phyloP scores from a whole-genome alignment of 2,888 invertebrate species.

The Nysson spinosus region DNA sequence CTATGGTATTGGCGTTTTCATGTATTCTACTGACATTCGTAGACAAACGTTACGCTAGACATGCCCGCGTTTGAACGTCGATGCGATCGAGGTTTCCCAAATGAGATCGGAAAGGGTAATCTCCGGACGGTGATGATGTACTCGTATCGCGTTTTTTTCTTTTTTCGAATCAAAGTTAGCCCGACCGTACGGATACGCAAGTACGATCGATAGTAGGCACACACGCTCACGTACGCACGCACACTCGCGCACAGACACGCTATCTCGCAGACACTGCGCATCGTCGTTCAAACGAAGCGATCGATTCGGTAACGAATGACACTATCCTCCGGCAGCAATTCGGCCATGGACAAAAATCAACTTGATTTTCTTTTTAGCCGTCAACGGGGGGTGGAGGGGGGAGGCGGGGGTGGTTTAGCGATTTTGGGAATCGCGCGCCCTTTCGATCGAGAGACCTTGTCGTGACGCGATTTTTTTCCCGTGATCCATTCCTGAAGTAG shows the following conservation, averaged over 20 bases:
- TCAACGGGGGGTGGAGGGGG: too few species aligned
- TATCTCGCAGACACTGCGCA: conserved; percentile 58
- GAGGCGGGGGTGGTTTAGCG: too few species aligned
- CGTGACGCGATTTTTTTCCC: too few species aligned
- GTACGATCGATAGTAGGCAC: conserved; percentile 41
- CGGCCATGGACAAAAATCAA: too few species aligned
- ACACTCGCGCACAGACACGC: conserved; percentile 45
- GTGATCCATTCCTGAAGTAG: too few species aligned
- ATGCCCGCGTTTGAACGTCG: conserved; percentile 45
- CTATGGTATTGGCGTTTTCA: conserved; percentile 21
- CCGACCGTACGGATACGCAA: conserved; percentile 3
- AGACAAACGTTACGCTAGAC: conserved; percentile 47
- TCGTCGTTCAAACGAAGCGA: conserved; percentile 67
- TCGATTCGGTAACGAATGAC: conserved; percentile 49
- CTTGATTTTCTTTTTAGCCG: too few species aligned
- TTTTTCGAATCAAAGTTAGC: conserved; percentile 3
- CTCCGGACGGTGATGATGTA: not conserved
- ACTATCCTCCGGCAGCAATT: conserved; percentile 35
- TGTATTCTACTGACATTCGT: conserved; percentile 33
- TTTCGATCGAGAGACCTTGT: too few species aligned
- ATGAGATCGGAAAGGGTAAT: too few species aligned
- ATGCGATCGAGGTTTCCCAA: conserved; percentile 31
- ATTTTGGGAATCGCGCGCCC: too few species aligned
- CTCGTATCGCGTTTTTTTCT: not conserved
- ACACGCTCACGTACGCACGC: conserved; percentile 39